Conservation (phyloP, 2,888 invertebrate species). For the Zeuzera pyrina region DNA sequence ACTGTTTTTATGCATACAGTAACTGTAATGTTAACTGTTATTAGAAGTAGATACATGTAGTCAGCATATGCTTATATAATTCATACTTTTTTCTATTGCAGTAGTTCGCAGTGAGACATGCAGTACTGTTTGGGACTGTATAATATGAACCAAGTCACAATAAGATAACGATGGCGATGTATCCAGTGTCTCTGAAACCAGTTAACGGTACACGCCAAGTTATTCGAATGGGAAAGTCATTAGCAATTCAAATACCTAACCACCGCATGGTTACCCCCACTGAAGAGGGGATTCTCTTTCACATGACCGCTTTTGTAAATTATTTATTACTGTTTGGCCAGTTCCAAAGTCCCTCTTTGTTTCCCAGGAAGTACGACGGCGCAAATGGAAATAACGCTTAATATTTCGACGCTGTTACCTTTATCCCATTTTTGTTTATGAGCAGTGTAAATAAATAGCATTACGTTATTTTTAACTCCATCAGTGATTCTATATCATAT, state of each 20-base stretch:
- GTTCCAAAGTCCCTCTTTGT: constrained; percentile 50
- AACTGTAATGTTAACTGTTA: too few relatives aligned
- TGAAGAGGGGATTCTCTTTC: constrained; percentile 51
- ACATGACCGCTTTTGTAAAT: constrained; percentile 64
- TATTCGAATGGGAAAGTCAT: constrained; percentile 54
- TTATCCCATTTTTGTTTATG: constrained; percentile 13
- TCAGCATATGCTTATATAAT: too few relatives aligned
- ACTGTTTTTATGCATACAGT: too few relatives aligned
- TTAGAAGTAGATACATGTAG: too few relatives aligned
- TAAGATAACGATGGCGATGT: constrained; percentile 27
- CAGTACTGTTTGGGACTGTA: too few relatives aligned
- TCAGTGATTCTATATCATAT: too few relatives aligned
- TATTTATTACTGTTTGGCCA: constrained; percentile 63
- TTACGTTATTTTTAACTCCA: not conserved
- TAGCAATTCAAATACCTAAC: constrained; percentile 66
- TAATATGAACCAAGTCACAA: constrained; percentile 16
- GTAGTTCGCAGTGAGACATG: too few relatives aligned
- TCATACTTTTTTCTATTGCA: too few relatives aligned
- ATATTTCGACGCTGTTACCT: constrained; percentile 13
- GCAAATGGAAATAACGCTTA: constrained; percentile 36
- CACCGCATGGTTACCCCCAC: constrained; percentile 43
- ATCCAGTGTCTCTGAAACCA: constrained; percentile 40
- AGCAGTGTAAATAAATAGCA: constrained; percentile 6
- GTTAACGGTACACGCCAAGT: constrained; percentile 44
- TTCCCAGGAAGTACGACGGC: constrained; percentile 38